A percentile compares a stretch with the other conserved stretches of the same genome.
Conservation (phyloP, 2,113 vertebrate genomes). For the Ifrita kowaldi region DNA sequence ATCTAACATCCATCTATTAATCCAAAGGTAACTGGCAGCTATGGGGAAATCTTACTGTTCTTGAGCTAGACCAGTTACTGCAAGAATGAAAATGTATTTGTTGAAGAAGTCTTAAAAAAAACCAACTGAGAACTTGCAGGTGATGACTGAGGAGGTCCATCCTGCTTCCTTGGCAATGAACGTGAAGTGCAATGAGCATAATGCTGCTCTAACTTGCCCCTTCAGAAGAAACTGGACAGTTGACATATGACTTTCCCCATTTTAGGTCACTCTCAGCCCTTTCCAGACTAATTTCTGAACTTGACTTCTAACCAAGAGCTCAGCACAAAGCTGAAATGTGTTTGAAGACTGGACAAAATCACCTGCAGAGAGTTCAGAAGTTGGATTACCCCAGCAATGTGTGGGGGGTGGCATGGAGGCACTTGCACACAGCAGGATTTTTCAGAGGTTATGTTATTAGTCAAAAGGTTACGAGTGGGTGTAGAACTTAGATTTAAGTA, state of each 20-base stretch:
- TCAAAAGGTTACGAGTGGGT: constrained; percentile 39
- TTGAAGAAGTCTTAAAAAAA: background rate
- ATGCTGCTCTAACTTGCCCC: background rate
- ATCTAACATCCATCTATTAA: background rate
- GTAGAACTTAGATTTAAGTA: background rate
- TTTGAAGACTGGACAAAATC: background rate
- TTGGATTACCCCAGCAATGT: background rate
- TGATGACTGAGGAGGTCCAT: background rate
- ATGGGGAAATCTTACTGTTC: background rate
- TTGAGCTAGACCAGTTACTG: background rate
- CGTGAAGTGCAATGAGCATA: background rate
- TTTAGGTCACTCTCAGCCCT: background rate
- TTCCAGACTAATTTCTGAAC: background rate
- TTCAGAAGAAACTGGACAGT: background rate
- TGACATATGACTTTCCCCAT: background rate
- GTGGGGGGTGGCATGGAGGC: background rate
- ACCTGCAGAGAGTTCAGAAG: background rate
- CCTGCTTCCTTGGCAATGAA: background rate
- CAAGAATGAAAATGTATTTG: background rate
- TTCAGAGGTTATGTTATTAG: background rate
- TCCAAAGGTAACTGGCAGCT: background rate
- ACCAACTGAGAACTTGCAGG: background rate
- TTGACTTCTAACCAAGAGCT: background rate
- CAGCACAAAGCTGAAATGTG: background rate
- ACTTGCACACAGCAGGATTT: background rate